Evolutionary conservation across 2,888 invertebrate genomes (phyloP).

Genomic region (Clistopyga incitator): DNA sequence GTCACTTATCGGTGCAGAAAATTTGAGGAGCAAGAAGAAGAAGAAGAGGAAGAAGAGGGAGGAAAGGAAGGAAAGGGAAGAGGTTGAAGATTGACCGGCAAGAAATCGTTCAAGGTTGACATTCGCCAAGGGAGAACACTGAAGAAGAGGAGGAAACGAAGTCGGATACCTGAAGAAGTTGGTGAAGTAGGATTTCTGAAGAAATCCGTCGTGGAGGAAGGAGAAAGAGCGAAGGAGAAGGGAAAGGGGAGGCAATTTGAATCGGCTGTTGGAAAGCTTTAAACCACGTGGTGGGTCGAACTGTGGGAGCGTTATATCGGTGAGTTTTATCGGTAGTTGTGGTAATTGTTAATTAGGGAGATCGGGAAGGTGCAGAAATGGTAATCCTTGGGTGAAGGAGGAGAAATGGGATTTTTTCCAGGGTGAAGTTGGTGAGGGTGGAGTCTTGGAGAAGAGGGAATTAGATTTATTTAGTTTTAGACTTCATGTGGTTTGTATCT

Average conservation of each 20-base stretch:
- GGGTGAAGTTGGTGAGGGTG: not conserved
- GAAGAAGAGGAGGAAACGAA: not conserved
- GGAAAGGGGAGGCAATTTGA: not conserved
- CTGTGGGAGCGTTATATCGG: constrained; percentile 16
- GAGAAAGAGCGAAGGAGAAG: constrained; percentile 9
- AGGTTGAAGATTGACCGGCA: not conserved
- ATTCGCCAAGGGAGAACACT: not conserved
- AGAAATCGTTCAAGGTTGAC: not conserved
- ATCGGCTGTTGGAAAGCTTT: not conserved
- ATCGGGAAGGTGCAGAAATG: not conserved
- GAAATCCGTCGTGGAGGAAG: not conserved
- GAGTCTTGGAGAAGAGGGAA: not conserved
- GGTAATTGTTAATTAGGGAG: not conserved
- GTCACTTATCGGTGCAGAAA: not conserved
- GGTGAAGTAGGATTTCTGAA: not conserved
- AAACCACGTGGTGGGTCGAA: constrained; percentile 35
- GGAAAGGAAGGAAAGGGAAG: not conserved
- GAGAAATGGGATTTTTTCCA: not conserved
- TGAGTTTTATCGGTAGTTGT: constrained; percentile 25
- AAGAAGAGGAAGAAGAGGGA: not conserved
- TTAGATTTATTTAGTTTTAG: not conserved
- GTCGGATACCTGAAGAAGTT: not conserved
- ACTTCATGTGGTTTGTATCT: not conserved
- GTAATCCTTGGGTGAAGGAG: not conserved
- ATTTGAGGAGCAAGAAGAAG: not conserved